Evolutionary conservation across 2,797 vertebrate genomes (phyloP), one percentile per base, ranked within the genome.

Genomic region (Danio jaintianensis): DNA sequence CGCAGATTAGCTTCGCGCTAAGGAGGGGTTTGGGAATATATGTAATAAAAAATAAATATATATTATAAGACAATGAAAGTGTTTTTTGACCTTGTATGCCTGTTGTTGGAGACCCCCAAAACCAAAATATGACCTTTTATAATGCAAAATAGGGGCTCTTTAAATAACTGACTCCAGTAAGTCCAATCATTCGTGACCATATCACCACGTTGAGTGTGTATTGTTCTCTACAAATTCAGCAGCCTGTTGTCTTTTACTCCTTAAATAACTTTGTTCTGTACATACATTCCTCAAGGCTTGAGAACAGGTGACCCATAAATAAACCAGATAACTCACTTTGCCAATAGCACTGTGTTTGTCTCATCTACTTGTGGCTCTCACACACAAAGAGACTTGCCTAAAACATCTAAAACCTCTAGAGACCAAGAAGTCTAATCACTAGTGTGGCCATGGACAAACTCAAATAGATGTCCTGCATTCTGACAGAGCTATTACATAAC

Each of bases 381-480:
- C n/a, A 48, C 63, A 78, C 80, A 68, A 68, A 50, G 29, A 20
- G 36, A 55, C 22, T 6, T 58, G 61, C 47, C 40, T 9, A 38
- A 58, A 59, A 29, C 29, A 29, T 6, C 8, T 50, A 82, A 68
- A 70, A 13, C 38, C 74, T 16, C 43, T 47, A 3, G 47, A 22
- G 77, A 70, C 36, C 18, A 10, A 56, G 68, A 74, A 29, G 20
- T 61, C 42, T 13, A 66, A 71, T 61, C 36, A 8, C 22, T 68
- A 40, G 22, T 50, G 45, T n/a, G 18, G 40, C 70, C 16, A 12
- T 48, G 55, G 36, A 10, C n/a, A 74, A 59, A 69, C 72, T 73
- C 67, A 70, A 82, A 83, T 22, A 55, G 72, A 82, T 82, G 55
- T 69, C 77, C 62, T 16, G 43, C 70, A 59, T 79, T 66, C 56